phyloP scores from a whole-genome alignment of 1,140 invertebrate species.

The Leguminivora glycinivorella region DNA sequence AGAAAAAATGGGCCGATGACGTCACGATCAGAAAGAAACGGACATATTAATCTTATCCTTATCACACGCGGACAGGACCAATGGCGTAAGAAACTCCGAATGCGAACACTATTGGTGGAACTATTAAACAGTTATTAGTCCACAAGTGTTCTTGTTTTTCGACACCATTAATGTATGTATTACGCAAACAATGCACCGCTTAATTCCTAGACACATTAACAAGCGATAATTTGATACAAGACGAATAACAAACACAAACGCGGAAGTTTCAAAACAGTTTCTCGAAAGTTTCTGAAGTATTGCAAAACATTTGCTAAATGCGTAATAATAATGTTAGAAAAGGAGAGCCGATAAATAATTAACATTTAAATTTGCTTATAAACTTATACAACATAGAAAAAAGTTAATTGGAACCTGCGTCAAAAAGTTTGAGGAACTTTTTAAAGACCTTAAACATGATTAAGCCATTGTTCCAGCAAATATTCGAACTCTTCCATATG shows the following conservation, averaged over 20 bases:
- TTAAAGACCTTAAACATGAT: not conserved
- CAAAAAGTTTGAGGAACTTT: not conserved
- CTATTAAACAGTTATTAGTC: slow-evolving; percentile 23
- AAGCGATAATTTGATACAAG: not conserved
- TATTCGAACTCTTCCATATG: not conserved
- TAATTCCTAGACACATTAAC: not conserved
- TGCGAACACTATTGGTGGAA: slow-evolving; percentile 15
- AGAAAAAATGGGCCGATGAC: slow-evolving; percentile 26
- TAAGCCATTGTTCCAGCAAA: not conserved
- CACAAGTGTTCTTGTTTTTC: slow-evolving; percentile 25
- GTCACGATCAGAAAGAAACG: slow-evolving; percentile 18
- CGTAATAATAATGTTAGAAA: not conserved
- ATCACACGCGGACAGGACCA: not conserved
- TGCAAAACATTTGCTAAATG: not conserved
- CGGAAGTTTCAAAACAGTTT: not conserved
- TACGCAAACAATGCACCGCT: slow-evolving; percentile 13
- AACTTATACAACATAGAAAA: not conserved
- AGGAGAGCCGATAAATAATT: not conserved
- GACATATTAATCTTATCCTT: slow-evolving; percentile 10
- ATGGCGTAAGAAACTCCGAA: not conserved
- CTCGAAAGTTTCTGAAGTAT: not conserved
- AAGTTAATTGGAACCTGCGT: too few relatives aligned
- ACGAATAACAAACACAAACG: not conserved
- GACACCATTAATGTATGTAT: slow-evolving; percentile 17
- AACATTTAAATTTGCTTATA: not conserved